Conservation (phyloP, 2,113 vertebrate genomes). For the Arenaria interpres region DNA sequence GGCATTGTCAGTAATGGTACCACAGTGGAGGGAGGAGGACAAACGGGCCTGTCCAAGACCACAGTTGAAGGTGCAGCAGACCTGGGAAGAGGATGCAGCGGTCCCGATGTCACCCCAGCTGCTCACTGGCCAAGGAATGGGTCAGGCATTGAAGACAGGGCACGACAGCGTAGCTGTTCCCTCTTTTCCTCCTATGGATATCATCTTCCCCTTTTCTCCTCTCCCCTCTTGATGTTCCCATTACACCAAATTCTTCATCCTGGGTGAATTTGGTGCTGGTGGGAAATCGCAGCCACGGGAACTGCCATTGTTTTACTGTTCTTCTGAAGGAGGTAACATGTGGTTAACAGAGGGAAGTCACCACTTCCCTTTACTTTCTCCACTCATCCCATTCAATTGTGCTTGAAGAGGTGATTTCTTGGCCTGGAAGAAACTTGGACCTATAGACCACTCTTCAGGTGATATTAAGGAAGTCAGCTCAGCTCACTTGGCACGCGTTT, state of each 20-base stretch:
- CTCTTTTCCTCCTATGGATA: background rate
- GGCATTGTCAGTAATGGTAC: background rate
- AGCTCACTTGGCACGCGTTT: background rate
- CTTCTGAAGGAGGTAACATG: rapidly evolving
- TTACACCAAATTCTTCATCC: background rate
- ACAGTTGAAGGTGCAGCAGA: background rate
- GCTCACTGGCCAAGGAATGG: background rate
- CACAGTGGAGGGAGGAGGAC: background rate
- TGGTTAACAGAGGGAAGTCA: background rate
- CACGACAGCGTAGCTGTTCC: background rate
- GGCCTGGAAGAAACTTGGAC: background rate
- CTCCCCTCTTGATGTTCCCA: background rate
- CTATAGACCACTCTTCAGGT: background rate
- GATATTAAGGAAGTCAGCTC: background rate
- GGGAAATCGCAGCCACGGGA: rapidly evolving
- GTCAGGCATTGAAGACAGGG: rapidly evolving
- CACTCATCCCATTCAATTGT: background rate
- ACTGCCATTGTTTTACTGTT: background rate
- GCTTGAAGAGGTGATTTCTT: background rate
- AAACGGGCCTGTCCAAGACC: background rate
- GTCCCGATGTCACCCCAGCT: background rate
- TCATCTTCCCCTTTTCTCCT: background rate
- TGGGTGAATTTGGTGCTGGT: background rate
- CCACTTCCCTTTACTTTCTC: background rate
- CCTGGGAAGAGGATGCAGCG: background rate